Evolutionary conservation across 2,797 vertebrate species (phyloP).

Genomic region (Enoplosus armatus): DNA sequence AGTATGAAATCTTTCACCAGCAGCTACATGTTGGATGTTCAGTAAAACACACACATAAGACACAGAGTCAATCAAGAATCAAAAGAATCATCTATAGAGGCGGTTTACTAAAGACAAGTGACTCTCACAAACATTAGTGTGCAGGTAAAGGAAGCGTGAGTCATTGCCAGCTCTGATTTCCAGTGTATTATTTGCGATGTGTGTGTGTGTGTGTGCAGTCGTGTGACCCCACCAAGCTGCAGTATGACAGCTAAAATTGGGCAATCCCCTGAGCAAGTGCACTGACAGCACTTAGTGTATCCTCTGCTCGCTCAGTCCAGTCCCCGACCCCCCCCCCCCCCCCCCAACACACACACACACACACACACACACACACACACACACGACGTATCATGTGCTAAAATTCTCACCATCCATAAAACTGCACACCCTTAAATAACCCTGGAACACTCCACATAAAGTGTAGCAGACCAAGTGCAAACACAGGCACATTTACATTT

Average conservation of each 20-base stretch:
- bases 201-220: neutral
- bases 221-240: conserved; percentile 50
- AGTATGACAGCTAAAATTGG: conserved; percentile 43
- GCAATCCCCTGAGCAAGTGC: conserved; percentile 49
- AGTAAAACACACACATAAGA: neutral
- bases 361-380: too few species aligned
- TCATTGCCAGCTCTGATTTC: too few species aligned
- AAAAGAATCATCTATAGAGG: too few species aligned
- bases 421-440: conserved; percentile 3
- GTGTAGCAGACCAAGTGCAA: conserved; percentile 1
- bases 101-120: too few species aligned
- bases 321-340: too few species aligned
- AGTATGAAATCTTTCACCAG: neutral
- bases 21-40: neutral
- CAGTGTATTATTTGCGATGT: neutral
- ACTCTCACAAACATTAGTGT: too few species aligned
- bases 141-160: too few species aligned
- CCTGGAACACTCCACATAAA: too few species aligned
- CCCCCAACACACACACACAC: neutral
- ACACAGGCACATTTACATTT: neutral
- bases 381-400: neutral
- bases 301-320: conserved; percentile 14
- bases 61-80: too few species aligned
- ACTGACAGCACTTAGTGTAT: conserved; percentile 27
- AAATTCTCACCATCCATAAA: conserved; percentile 16